Evolutionary conservation across 1,140 invertebrate genomes (phyloP).

Genomic region (Bombus turneri): DNA sequence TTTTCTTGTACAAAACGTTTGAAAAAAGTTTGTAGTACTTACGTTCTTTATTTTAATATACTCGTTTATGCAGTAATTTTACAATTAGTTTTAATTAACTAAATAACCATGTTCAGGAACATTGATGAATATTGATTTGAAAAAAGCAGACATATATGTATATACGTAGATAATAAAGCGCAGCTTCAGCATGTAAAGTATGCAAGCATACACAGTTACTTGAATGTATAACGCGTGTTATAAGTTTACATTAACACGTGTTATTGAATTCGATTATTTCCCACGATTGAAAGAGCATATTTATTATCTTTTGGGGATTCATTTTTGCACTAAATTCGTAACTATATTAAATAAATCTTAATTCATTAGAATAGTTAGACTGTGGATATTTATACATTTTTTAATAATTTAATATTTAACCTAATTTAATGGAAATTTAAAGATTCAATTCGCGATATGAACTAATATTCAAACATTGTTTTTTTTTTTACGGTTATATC

Average conservation of each 20-base stretch:
- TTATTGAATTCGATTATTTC: not conserved
- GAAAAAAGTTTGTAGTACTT: not conserved
- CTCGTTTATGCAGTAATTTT: not conserved
- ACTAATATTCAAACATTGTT: no score
- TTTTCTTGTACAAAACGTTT: not conserved
- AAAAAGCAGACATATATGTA: not conserved
- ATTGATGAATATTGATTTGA: conserved; percentile 5
- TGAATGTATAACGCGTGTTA: not conserved
- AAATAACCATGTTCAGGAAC: not conserved
- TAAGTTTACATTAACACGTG: not conserved
- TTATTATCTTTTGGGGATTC: not conserved
- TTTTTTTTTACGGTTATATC: no score
- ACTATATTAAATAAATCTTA: no score
- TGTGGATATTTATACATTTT: no score
- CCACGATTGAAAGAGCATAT: not conserved
- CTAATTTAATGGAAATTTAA: no score
- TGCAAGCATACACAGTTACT: not conserved
- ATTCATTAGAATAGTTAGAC: no score
- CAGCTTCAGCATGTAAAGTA: conserved; percentile 1
- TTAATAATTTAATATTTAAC: no score
- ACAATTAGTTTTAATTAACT: not conserved
- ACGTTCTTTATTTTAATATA: not conserved
- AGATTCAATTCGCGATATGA: no score
- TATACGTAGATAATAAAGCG: not conserved
- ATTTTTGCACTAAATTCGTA: not conserved